Evolutionary conservation across 2,888 invertebrate species (phyloP).

Genomic region (Meiosimyza decipiens): DNA sequence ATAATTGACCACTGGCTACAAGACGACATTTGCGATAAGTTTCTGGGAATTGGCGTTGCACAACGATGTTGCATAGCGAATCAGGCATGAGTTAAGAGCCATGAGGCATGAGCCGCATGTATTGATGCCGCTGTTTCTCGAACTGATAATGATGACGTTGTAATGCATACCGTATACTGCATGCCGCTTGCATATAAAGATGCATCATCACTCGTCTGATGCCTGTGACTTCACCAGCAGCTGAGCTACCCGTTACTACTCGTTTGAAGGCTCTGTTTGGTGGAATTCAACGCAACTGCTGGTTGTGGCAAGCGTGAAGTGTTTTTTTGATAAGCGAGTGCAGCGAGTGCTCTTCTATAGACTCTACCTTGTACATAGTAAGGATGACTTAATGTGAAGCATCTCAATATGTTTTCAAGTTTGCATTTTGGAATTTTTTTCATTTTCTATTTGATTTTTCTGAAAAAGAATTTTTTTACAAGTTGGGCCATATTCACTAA

Average conservation of each 20-base stretch:
- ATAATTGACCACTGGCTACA: conserved; percentile 50
- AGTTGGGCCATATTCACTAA: too few species aligned
- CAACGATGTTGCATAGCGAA: conserved; percentile 21
- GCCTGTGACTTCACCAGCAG: conserved; percentile 1
- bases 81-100: background rate
- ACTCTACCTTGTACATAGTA: too few species aligned
- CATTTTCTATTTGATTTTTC: too few species aligned
- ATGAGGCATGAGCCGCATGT: background rate
- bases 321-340: background rate
- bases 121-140: background rate
- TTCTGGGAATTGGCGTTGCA: conserved; percentile 27
- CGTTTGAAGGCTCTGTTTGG: background rate
- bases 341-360: too few species aligned
- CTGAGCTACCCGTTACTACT: background rate
- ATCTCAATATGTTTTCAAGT: too few species aligned
- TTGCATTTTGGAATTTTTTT: too few species aligned
- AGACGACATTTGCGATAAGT: conserved; percentile 41
- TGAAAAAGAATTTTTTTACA: too few species aligned
- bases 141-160: conserved; percentile 12
- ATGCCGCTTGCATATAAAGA: conserved; percentile 13
- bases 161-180: conserved; percentile 15
- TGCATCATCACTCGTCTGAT: conserved; percentile 7
- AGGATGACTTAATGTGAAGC: too few species aligned
- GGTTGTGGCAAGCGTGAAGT: background rate
- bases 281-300: conserved; percentile 11